These are phyloP conservation scores for Ptiloglossa arizonensis DNA, from an alignment of 1,140 invertebrate species.

Conservation along the genomic window DNA sequence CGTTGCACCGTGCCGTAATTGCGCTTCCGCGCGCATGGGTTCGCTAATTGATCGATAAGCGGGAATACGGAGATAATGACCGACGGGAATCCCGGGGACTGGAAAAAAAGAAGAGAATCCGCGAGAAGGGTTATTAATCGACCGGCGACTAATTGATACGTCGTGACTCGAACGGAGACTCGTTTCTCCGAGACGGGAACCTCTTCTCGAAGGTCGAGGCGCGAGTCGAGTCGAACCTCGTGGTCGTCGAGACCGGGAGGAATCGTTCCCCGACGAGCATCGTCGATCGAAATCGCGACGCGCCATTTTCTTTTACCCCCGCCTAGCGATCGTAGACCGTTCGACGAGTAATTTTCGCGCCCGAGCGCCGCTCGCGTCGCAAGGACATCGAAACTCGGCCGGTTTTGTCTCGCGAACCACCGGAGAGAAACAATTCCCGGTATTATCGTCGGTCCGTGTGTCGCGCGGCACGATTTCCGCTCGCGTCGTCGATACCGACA, in stretches of 20 bases:
- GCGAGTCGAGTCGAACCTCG: too few species aligned
- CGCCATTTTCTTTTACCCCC: not conserved
- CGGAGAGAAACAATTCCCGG: not conserved
- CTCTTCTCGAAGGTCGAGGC: too few species aligned
- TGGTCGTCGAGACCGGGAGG: too few species aligned
- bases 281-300: not conserved
- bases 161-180: not conserved
- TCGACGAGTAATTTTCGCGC: not conserved
- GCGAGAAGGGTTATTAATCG: conserved; percentile 20
- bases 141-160: conserved; percentile 8
- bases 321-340: not conserved
- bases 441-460: not conserved
- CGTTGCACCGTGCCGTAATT: conserved; percentile 63
- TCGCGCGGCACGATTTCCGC: not conserved
- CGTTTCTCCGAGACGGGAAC: too few species aligned
- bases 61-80: conserved; percentile 30
- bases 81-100: not conserved
- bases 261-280: too few species aligned
- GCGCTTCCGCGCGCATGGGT: conserved; percentile 63
- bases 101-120: conserved; percentile 8
- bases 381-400: conserved; percentile 21
- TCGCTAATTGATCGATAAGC: conserved; percentile 63
- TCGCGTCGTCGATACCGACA: too few species aligned
- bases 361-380: not conserved
- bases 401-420: conserved; percentile 30